These are phyloP conservation scores for Anabas testudineus DNA, from an alignment of 2,797 vertebrate species.

Conservation along the genomic window DNA sequence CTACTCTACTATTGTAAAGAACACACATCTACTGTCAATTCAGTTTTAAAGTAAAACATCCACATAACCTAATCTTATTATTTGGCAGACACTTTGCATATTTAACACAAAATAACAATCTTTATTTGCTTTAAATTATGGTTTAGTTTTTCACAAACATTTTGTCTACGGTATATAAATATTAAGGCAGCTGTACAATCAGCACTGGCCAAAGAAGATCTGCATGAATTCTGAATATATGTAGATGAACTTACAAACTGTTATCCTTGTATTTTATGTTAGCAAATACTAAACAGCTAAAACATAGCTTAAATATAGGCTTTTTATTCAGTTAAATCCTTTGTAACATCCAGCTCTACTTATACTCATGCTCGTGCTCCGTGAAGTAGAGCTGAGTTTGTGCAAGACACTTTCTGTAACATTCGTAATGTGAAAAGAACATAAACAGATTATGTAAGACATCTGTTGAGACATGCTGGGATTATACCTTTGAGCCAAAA, in stretches of 20 bases:
- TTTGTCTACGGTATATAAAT: constrained; percentile 4
- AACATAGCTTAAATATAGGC: background rate
- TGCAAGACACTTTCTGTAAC: background rate
- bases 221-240: constrained; percentile 40
- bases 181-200: constrained; percentile 10
- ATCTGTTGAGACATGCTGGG: background rate
- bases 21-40: background rate
- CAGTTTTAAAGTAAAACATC: constrained; percentile 1
- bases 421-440: background rate
- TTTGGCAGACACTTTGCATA: background rate
- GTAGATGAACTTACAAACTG: constrained; percentile 1
- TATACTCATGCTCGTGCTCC: background rate
- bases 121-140: constrained; percentile 39
- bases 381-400: background rate
- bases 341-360: background rate
- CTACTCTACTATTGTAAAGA: background rate
- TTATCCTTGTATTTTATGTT: constrained; percentile 20
- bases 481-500: constrained; percentile 4
- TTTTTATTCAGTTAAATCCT: background rate
- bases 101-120: constrained; percentile 17
- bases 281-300: constrained; percentile 49
- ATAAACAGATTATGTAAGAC: constrained; percentile 8
- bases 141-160: constrained; percentile 13
- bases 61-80: background rate
- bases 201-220: constrained; percentile 21